Evolutionary conservation across 2,113 vertebrate genomes (phyloP).

Genomic region (Haemorhous mexicanus): DNA sequence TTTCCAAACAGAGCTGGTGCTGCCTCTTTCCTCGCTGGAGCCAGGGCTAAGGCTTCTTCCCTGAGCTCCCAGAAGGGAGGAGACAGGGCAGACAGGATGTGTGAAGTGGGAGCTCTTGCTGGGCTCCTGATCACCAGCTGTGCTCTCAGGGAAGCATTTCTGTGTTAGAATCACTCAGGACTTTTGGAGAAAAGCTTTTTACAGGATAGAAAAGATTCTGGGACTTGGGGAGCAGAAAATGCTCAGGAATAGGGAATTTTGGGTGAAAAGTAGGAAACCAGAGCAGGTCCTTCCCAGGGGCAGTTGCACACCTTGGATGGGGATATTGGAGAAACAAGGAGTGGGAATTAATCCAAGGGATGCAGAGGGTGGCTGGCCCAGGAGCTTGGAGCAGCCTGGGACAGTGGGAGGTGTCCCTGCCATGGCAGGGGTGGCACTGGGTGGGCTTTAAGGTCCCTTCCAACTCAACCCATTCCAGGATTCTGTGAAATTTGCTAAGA

Average conservation of each 20-base stretch:
- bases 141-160: slow-evolving; percentile 14
- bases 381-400: not conserved
- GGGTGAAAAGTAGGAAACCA: not conserved
- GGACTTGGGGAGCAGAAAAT: not conserved
- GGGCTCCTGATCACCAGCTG: not conserved
- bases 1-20: not conserved
- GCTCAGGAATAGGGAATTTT: not conserved
- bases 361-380: not conserved
- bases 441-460: not conserved
- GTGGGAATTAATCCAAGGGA: not conserved
- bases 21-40: not conserved
- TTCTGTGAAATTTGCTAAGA: not conserved
- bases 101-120: not conserved
- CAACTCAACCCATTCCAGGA: not conserved
- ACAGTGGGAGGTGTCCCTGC: not conserved
- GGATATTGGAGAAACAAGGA: not conserved
- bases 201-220: not conserved
- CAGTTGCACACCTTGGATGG: not conserved
- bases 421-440: not conserved
- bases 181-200: not conserved
- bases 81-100: not conserved
- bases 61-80: not conserved
- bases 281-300: not conserved
- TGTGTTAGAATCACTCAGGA: not conserved
- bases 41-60: not conserved